Base-by-base conservation (phyloP, 2,113 vertebrate species). In the Phrynosoma platyrhinos region DNA sequence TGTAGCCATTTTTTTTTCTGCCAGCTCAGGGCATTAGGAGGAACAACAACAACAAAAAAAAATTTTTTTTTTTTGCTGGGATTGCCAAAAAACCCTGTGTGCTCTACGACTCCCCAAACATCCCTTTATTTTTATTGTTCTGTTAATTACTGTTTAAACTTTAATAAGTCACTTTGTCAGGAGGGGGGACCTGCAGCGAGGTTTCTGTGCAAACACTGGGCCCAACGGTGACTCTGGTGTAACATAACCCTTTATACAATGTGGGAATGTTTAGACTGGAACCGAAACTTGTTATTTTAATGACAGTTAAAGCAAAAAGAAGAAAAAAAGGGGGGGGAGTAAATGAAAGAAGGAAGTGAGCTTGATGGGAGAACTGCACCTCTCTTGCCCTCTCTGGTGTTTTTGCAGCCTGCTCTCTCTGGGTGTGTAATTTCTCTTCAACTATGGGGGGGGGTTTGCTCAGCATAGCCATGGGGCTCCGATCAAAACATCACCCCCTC, bases 251-350 rank as follows among this genome's bases (percentile, higher is more conserved):
- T 98, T 97, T 97, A 97, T 97, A 97, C 95, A 95, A 96, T 98
- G 98, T 98, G 98, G 98, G 98, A 98, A 99, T 98, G 98, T 99
- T 99, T 99, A 97, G 97, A 98, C 98, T 98, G 98, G 97, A 98
- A 97, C 96, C 96, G 97, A 98, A 98, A 98, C 96, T 94, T 99
- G 98, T 99, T 98, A 97, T 99, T 98, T 98, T 98, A 98, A 98
- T 98, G 97, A 96, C 94, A 94, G 96, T 96, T 96, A 92, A 93
- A 95, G 80, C 87, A 91, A 81, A 92, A 36, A 36, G 36, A 36
- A 36, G 72, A 77, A n/a, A 91, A 86, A 92, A 80, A 52, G 9
- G 42, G 32, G 52, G 88, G 87, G 92, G 90, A 91, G 91, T 87
- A 6, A 89, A 89, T 93, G 93, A 94, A 94, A 94, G 93, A 87